Evolutionary conservation across 2,797 vertebrate species (phyloP), one percentile per base, ranked within the genome.

Genomic region (Potorous gilbertii): DNA sequence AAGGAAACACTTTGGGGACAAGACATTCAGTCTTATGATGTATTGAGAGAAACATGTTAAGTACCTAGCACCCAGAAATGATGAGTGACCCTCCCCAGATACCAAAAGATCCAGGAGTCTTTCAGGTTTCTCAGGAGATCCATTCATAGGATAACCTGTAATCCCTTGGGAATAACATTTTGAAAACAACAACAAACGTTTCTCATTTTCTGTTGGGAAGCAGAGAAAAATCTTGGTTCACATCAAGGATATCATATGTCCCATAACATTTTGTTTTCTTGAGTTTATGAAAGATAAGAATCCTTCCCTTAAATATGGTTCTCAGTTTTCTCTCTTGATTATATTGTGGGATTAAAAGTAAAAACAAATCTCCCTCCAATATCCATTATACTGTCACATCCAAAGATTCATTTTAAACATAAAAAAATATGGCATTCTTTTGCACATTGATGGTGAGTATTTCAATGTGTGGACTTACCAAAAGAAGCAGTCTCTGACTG

Each of bases 381-480:
- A 87, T 59, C 21, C 50, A 89, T 54, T 54, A 89, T 46, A 87
- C 28, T 59, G 91, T 92, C 95, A 95, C 95, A 92, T 46, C 52
- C 74, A 95, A 81, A 96, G 95, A 96, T 93, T 95, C 95, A 95
- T 92, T 74, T 55, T 27, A 93, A 96, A 96, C 92, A 92, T 90
- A 90, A 12, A 93, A 56, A 93, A 95, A 97, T 87, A 96, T 74
- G 91, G 96, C 95, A 96, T 54, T 81, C 91, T 90, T 93, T 56
- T 94, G 66, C 93, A 90, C 93, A n/a, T 55, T 95, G 95, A 94
- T 55, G 62, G 31, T 87, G 96, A 94, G 90, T 90, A 93, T 95
- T 93, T 97, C 93, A 94, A 91, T 95, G 56, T 95, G 95, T 28
- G n/a, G n/a, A 98, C 90, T 96, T 94, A 97, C 94, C 96, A 95